Base-by-base conservation (phyloP, 2,113 vertebrate species). In the Ardeotis arabs region DNA sequence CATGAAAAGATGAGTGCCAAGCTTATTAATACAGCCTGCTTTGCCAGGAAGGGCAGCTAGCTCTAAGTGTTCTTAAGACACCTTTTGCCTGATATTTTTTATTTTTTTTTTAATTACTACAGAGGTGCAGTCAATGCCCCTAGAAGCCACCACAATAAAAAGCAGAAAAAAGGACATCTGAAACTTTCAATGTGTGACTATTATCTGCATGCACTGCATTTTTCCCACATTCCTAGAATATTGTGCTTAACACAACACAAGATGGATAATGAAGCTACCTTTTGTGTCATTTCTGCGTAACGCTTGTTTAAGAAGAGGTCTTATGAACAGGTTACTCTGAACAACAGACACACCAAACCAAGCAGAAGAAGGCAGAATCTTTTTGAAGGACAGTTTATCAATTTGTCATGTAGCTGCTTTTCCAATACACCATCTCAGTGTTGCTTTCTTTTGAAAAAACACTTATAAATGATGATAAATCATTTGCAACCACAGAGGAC, bases 1-100 rank as follows among this genome's bases (percentile, higher is more conserved):
- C 93, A 87, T 69, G 60, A 93, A 93, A 92, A 41, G 49, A 58
- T 12, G n/a, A 90, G 53, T 96, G 95, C 94, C 96, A 95, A 94
- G 83, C 89, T 92, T 75, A 93, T 80, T 95, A 93, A 78, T 18
- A 29, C 44, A 50, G 50, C 13, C 18, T 67, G 58, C 52, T 68
- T 58, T 79, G 64, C 63, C 94, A 93, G 88, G 84, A 93, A 60
- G 41, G 69, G 62, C 64, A 88, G 81, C 55, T 13, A 83, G 81
- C 19, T 84, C 35, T 39, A 37, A 76, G 50, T 67, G 49, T n/a
- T 58, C 86, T 72, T 29, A 72, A 72, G 56, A 56, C 39, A 87
- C 47, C 41, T 95, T 84, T 84, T 35, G 19, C 64, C 76, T 62
- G 14, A 33, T 67, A 75, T 58, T 39, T 49, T 49, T 39, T 39